phyloP scores from a whole-genome alignment of 2,113 vertebrate species.

The Oreocharis arfaki region DNA sequence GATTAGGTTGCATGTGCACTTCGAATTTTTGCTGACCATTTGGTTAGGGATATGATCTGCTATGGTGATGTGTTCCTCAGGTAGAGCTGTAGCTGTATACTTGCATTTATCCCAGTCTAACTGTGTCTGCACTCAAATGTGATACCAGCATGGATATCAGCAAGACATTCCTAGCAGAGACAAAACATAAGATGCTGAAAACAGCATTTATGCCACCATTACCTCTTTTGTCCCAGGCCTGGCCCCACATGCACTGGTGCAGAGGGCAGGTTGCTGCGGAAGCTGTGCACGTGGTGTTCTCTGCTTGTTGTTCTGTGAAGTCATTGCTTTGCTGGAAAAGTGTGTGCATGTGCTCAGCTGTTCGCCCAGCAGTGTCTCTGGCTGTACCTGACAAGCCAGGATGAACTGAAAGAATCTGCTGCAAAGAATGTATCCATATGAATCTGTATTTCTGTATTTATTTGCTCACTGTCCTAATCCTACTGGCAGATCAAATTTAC shows the following conservation, averaged over 20 bases:
- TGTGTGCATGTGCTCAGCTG: background rate
- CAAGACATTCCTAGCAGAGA: background rate
- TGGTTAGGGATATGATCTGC: background rate
- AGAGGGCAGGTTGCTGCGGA: background rate
- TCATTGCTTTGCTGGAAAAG: background rate
- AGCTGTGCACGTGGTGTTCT: background rate
- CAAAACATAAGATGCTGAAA: background rate
- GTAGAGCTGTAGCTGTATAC: background rate
- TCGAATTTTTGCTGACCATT: background rate
- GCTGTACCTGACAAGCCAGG: background rate
- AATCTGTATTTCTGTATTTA: background rate
- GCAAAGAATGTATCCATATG: background rate
- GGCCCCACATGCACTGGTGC: fast-evolving
- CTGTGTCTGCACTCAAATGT: background rate
- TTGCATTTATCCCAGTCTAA: background rate
- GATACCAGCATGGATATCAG: background rate
- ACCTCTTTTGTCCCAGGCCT: background rate
- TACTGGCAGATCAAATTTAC: background rate
- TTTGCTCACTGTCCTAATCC: background rate
- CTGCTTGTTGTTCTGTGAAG: background rate
- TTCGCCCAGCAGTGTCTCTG: background rate
- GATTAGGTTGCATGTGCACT: background rate
- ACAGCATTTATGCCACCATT: background rate
- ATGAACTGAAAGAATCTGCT: background rate
- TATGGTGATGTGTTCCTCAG: background rate